A percentile compares a stretch with the other conserved stretches of the same genome.
Conservation (phyloP, 2,797 vertebrate genomes). For the Vipera ursinii region DNA sequence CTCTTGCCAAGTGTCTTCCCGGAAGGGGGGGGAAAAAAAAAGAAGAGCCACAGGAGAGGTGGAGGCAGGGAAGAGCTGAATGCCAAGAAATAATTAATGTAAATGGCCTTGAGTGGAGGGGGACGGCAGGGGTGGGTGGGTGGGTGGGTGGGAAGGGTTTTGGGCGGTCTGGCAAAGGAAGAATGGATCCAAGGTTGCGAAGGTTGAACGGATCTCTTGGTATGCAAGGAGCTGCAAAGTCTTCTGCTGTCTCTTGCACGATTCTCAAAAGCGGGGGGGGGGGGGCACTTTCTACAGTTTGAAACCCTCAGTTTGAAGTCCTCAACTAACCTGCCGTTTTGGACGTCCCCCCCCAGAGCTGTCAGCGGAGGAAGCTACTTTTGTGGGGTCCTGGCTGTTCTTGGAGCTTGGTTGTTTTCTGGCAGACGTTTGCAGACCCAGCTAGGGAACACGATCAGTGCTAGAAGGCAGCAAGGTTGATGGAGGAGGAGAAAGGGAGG, state of each 20-base stretch:
- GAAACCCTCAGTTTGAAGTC: too few species aligned
- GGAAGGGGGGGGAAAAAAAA: neutral
- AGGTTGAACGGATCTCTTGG: neutral
- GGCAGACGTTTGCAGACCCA: too few species aligned
- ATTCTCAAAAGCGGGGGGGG: neutral
- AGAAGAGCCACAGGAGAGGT: neutral
- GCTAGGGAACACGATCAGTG: too few species aligned
- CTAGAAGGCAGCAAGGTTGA: too few species aligned
- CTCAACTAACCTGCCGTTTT: neutral
- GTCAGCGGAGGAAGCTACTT: too few species aligned
- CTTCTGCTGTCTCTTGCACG: neutral
- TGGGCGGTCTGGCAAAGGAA: neutral
- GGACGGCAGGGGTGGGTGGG: too few species aligned
- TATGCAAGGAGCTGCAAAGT: neutral
- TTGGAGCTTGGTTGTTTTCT: too few species aligned
- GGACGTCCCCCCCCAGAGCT: too few species aligned
- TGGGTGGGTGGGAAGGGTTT: neutral
- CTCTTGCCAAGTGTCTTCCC: neutral
- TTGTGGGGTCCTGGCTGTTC: too few species aligned
- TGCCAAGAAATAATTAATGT: neutral
- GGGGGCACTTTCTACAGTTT: neutral
- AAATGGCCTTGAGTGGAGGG: too few species aligned
- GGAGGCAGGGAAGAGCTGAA: neutral
- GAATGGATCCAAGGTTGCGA: neutral
- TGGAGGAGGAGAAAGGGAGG: neutral